A percentile compares a stretch with the other conserved stretches of the same genome.
phyloP scores from a whole-genome alignment of 2,797 vertebrate species.

The Argyrosomus regius region DNA sequence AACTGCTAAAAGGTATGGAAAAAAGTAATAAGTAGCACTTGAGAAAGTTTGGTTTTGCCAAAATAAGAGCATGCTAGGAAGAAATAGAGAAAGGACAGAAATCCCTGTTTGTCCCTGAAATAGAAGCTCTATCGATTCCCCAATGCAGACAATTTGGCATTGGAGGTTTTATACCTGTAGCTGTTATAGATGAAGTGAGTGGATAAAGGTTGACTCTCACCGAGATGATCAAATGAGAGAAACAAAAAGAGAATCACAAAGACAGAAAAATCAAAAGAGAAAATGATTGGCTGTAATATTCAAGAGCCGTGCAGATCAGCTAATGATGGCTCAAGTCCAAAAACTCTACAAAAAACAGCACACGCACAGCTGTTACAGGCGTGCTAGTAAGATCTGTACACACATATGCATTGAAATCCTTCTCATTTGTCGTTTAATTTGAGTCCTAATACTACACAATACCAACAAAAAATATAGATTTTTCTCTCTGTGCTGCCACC shows the following conservation, averaged over 20 bases:
- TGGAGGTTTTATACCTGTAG: constrained; percentile 32
- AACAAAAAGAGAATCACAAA: constrained; percentile 6
- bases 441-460: constrained; percentile 5
- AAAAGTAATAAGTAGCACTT: not conserved
- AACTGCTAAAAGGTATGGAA: not conserved
- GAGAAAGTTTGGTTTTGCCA: not conserved
- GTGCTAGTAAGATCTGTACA: not conserved
- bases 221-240: constrained; percentile 9
- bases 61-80: constrained; percentile 10
- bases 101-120: constrained; percentile 45
- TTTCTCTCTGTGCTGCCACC: constrained; percentile 34
- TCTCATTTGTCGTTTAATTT: constrained; percentile 3
- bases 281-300: not conserved
- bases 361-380: too few relatives aligned
- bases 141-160: constrained; percentile 51
- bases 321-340: not conserved
- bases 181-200: constrained; percentile 45
- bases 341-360: not conserved
- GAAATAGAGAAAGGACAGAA: constrained; percentile 6
- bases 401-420: not conserved
- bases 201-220: constrained; percentile 14
- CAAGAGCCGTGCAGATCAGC: not conserved
- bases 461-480: constrained; percentile 34
- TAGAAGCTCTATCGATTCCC: constrained; percentile 55
- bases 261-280: not conserved